Conservation (phyloP, 2,888 invertebrate genomes). For the Tubulanus polymorphus region DNA sequence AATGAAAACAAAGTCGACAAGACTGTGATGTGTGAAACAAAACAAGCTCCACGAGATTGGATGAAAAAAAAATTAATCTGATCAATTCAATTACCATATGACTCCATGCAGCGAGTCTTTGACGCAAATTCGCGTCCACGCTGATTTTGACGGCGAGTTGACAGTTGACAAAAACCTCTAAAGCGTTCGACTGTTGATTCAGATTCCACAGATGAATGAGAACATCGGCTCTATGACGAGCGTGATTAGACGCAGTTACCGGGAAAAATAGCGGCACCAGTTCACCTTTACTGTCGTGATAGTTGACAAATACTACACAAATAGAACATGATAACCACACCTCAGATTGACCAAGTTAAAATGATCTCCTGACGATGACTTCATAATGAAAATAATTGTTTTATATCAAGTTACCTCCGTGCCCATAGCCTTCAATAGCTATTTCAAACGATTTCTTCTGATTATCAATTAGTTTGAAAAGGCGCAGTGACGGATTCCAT, state of each 20-base stretch:
- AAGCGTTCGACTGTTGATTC: not conserved
- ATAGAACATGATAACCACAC: no score
- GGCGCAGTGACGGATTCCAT: not conserved
- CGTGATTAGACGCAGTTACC: not conserved
- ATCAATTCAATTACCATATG: not conserved
- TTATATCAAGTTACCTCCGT: not conserved
- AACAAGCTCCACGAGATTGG: no score
- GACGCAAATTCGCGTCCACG: not conserved
- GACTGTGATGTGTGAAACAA: no score
- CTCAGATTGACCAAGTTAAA: no score
- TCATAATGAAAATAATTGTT: no score
- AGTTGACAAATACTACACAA: slow-evolving; percentile 3
- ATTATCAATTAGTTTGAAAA: not conserved
- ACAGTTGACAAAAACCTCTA: not conserved
- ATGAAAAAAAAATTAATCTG: no score
- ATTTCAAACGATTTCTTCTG: not conserved
- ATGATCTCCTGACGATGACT: no score
- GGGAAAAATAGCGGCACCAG: not conserved
- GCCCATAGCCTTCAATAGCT: not conserved
- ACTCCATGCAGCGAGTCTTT: not conserved
- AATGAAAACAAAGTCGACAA: no score
- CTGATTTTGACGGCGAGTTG: not conserved
- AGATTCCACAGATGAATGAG: not conserved
- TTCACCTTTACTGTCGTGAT: not conserved
- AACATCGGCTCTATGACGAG: not conserved